Conservation (phyloP, 2,797 vertebrate genomes). For the Etheostoma perlongum region DNA sequence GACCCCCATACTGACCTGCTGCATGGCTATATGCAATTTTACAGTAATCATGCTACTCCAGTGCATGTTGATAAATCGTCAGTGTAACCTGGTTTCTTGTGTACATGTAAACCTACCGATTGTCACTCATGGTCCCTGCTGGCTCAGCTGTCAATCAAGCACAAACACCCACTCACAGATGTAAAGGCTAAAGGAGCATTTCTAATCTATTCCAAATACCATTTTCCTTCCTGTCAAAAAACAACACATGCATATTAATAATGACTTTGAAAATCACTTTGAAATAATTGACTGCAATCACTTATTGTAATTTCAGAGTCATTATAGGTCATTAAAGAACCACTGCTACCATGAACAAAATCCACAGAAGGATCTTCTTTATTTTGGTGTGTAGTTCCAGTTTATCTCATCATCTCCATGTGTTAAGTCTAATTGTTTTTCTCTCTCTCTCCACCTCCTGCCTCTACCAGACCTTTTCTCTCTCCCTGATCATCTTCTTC, state of each 20-base stretch:
- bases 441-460: slow-evolving; percentile 12
- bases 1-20: background rate
- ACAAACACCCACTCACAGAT: background rate
- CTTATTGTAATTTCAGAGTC: slow-evolving; percentile 25
- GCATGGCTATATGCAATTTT: background rate
- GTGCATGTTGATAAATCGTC: background rate
- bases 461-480: slow-evolving; percentile 20
- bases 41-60: background rate
- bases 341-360: background rate
- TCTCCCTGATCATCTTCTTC: slow-evolving; percentile 56
- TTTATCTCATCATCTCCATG: slow-evolving; percentile 30
- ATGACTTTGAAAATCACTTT: slow-evolving; percentile 11
- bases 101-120: background rate
- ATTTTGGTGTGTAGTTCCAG: slow-evolving; percentile 14
- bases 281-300: slow-evolving; percentile 6
- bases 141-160: slow-evolving; percentile 34
- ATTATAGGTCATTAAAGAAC: slow-evolving; percentile 12
- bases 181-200: slow-evolving; percentile 22
- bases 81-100: background rate
- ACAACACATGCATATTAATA: background rate
- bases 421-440: slow-evolving; percentile 35
- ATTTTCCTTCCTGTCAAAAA: slow-evolving; percentile 4
- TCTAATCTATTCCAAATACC: slow-evolving; percentile 4
- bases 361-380: slow-evolving; percentile 23
- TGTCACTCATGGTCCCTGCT: background rate